Evolutionary conservation across 2,888 invertebrate species (phyloP), one percentile per base, ranked within the genome.

Genomic region (Latrodectus hesperus): DNA sequence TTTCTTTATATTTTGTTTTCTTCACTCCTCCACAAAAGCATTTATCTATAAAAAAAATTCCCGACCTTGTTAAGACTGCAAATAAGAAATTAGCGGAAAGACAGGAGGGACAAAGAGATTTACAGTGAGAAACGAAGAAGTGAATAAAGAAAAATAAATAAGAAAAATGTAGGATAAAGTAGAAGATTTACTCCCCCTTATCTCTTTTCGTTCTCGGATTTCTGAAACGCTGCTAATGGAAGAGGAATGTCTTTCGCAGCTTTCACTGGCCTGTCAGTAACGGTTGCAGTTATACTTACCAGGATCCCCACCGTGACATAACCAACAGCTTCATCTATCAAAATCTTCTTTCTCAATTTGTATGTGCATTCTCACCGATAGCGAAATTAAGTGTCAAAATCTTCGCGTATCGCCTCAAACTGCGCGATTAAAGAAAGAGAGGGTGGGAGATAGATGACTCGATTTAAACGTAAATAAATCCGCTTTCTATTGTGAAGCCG

Each of bases 231-330:
- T 12, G 17, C 65, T 17, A 65, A 65, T 77, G n/a, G 17, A 75
- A 26, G 11, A 49, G 76, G 65, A 65, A 77, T 26, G 17, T 60
- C 51, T 67, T 9, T 65, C 49, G 17, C 51, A 72, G 80, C 80
- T 72, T 71, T 80, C 80, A 74, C 16, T 53, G 53, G 52, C n/a
- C 53, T 81, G 81, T 55, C 73, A 74, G 16, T 64, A 38, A 52
- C 67, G 67, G 73, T 81, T 64, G 60, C 26, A 26, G 22, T 60
- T 16, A 60, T 16, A n/a, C n/a, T 60, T n/a, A 60, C 60, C 60
- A 60, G 60, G 6, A 60, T 60, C n/a, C 60, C 60, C 60, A 60
- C 14, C 12, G 6, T n/a, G n/a, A 60, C 60, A 60, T 11, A 60
- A 12, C 14, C 60, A 60, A 60, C 60, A 60, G 60, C n/a, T 6